Base-by-base conservation (phyloP, 2,888 invertebrate genomes). In the Drosophila mettleri region DNA sequence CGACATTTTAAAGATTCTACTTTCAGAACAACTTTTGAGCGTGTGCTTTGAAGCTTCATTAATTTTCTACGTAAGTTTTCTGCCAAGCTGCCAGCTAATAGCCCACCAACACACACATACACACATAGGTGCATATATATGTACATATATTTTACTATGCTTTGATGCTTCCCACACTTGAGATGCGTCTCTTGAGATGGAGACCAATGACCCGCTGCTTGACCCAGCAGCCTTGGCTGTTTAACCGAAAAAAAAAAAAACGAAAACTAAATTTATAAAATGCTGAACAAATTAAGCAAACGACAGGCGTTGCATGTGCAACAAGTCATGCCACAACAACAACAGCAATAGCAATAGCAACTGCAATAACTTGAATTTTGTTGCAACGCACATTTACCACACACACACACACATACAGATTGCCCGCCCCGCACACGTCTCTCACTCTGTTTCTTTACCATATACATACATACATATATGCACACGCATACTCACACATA, bases 111-210 rank as follows among this genome's bases (percentile, higher is more conserved):
- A 45, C 41, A 54, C 18, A 22, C 18, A 63, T 39, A 51, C 31
- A 36, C 49, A 51, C 38, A 57, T 41, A 45, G n/a, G n/a, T 22
- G 12, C 20, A 62, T 22, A 24, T 52, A 43, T n/a, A 51, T 24
- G 48, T 20, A 36, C 9, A 20, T 22, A 10, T 16, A 45, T 45
- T 31, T 31, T 31, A 31, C 10, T n/a, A 33, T 16, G 16, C 10
- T 34, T 71, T 59, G 70, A 38, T 52, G 76, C 71, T 74, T 74
- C 74, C 77, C 77, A 73, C 75, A 75, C 76, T 74, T 74, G 74
- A 63, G 76, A 49, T 62, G 71, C 68, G 52, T 69, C 54, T 64
- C 33, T 24, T 38, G 33, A 61, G 60, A 76, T 76, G 72, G 72
- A 58, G 76, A 72, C 76, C 74, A 75, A 68, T 68, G 74, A 75